Evolutionary conservation across 2,888 invertebrate species (phyloP), one percentile per base, ranked within the genome.

Genomic region (Zhuqinia jingwanae): DNA sequence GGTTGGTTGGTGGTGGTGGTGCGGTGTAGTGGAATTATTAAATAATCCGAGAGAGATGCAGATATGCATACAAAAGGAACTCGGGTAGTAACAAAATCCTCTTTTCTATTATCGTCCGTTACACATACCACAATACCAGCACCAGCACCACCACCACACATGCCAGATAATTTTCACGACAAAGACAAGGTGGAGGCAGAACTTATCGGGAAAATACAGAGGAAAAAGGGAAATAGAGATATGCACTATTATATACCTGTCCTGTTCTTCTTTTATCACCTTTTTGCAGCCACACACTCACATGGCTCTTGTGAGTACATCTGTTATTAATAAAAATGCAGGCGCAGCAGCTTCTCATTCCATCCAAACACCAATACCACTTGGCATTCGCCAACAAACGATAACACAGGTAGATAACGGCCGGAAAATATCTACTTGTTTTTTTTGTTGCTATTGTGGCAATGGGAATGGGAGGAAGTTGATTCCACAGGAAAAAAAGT

Each of bases 341-440:
- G 25, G 11, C 10, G 75, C 30, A 68, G 25, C 70, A 47, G 13
- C 13, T 10, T n/a, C 27, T 50, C n/a, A 15, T 25, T 78, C 20
- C 36, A 1, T 58, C 42, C 22, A n/a, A n/a, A n/a, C 17, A 75
- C 13, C 53, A 75, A 11, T 63, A 50, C 27, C 42, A 78, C 13
- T 36, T 68, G 65, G 79, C 58, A 47, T 68, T 68, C 36, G 80
- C 56, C 56, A 77, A 58, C 76, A 77, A 77, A 77, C 42, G 68
- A 70, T 81, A 56, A 45, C 3, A 58, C 68, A 81, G 27, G 81
- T 56, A 81, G 81, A 81, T 81, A 70, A 81, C 81, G 56, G 81
- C 36, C 81, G 56, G 70, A 79, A 65, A 65, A 45, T 75, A 42
- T 56, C 36, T 77, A 58, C 56, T 42, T 58, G 76, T 22, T 17